Evolutionary conservation across 2,113 vertebrate genomes (phyloP).

Genomic region (Acinonyx jubatus): DNA sequence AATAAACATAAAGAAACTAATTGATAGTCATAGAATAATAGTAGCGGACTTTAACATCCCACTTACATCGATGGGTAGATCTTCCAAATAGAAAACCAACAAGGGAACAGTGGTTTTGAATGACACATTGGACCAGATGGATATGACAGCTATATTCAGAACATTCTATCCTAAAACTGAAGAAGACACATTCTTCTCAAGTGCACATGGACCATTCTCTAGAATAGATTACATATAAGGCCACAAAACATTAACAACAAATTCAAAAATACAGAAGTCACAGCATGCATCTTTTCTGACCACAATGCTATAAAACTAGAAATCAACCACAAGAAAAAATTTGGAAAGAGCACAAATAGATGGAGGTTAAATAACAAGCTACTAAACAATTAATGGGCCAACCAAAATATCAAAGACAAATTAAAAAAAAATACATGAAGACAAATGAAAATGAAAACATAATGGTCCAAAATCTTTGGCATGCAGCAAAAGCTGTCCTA

Average conservation of each 20-base stretch:
- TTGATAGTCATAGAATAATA: background rate
- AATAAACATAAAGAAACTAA: background rate
- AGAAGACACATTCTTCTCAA: background rate
- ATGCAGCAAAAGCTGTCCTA: background rate
- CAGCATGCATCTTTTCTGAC: background rate
- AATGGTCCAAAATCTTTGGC: background rate
- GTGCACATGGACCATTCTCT: background rate
- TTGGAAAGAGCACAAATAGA: background rate
- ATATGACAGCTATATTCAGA: background rate
- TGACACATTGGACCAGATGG: background rate
- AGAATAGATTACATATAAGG: background rate
- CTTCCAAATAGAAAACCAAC: background rate
- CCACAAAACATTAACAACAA: background rate
- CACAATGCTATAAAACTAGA: background rate
- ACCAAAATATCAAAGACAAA: background rate
- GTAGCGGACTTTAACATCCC: background rate
- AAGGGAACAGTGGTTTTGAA: background rate
- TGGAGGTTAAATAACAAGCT: background rate
- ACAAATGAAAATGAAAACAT: background rate
- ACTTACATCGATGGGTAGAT: background rate
- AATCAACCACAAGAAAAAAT: background rate
- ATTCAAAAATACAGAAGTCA: background rate
- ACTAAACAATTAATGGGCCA: background rate
- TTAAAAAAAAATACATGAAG: background rate
- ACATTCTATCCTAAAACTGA: background rate